Conservation (phyloP, 2,797 vertebrate species). For the Steatocranus sp. region DNA sequence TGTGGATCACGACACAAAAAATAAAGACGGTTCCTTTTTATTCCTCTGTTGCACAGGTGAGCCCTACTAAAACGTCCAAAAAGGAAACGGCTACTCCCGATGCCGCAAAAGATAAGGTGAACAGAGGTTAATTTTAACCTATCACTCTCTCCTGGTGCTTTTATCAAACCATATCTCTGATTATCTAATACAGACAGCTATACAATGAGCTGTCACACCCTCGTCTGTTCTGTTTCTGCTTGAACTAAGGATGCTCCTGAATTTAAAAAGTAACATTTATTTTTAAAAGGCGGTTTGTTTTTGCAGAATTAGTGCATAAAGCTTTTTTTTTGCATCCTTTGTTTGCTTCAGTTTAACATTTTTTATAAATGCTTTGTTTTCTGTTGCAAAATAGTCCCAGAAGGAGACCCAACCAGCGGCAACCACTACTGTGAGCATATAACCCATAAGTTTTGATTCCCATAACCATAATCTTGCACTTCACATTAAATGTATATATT, state of each 20-base stretch:
- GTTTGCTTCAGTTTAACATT: constrained; percentile 17
- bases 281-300: fast-evolving
- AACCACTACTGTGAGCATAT: constrained; percentile 69
- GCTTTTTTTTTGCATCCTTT: background rate
- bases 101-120: constrained; percentile 87
- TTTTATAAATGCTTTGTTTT: constrained; percentile 54
- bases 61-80: constrained; percentile 83
- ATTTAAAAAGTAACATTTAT: background rate
- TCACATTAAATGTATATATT: background rate
- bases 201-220: background rate
- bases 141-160: background rate
- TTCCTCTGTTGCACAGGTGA: constrained; percentile 76
- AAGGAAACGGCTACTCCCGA: constrained; percentile 78
- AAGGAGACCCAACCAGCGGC: constrained; percentile 64
- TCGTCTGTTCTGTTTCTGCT: background rate
- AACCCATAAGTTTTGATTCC: background rate
- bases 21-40: background rate
- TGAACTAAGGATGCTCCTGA: background rate
- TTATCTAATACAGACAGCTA: background rate
- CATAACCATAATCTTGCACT: background rate
- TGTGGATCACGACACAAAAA: background rate
- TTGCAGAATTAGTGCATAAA: constrained; percentile 52
- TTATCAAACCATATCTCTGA: background rate
- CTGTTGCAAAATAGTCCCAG: constrained; percentile 66
- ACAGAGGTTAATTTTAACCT: background rate